phyloP scores from a whole-genome alignment of 2,888 invertebrate species.

The Pinctada fucata region DNA sequence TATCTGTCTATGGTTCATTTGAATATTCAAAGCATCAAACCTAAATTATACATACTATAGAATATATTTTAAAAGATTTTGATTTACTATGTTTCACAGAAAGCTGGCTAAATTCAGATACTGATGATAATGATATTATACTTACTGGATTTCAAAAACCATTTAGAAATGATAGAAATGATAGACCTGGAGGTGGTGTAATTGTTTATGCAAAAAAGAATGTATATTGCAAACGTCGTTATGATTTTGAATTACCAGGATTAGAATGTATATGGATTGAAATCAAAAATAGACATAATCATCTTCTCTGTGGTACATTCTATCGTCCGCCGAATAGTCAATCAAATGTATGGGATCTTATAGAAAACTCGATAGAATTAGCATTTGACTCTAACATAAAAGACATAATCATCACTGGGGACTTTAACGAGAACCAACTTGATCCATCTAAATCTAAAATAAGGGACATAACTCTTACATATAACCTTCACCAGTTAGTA shows the following conservation, averaged over 20 bases:
- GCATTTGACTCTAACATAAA: too few species aligned
- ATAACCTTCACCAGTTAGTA: slow-evolving; percentile 1
- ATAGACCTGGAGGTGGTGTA: neutral
- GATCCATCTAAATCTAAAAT: neutral
- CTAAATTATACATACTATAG: too few species aligned
- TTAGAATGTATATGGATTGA: too few species aligned
- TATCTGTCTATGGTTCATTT: too few species aligned
- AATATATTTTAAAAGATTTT: neutral
- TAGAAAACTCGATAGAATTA: slow-evolving; percentile 10
- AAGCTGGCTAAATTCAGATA: neutral
- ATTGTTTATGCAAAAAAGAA: neutral
- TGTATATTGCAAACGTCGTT: neutral
- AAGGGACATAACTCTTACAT: neutral
- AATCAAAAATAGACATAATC: too few species aligned
- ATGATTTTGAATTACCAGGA: too few species aligned
- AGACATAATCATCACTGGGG: neutral
- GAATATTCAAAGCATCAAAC: too few species aligned
- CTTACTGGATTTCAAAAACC: neutral
- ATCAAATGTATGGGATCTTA: neutral
- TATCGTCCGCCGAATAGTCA: too few species aligned
- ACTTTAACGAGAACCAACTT: slow-evolving; percentile 1
- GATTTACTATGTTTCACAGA: neutral
- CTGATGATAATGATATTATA: neutral
- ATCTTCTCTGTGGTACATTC: too few species aligned
- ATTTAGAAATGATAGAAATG: neutral